Base-by-base conservation (phyloP, 2,113 vertebrate species). In the Megalops atlanticus region DNA sequence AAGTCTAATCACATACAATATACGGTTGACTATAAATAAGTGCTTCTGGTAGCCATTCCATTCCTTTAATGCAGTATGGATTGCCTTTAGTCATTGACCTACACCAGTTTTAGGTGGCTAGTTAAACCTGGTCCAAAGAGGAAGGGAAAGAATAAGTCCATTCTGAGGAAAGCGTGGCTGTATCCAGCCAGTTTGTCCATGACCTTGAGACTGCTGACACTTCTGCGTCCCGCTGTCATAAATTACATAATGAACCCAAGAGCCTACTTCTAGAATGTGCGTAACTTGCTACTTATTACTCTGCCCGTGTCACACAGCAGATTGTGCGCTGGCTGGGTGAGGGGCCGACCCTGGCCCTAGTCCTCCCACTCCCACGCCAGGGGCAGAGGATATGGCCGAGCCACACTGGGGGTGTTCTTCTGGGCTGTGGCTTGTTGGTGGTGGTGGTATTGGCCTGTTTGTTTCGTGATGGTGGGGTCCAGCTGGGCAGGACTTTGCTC, bases 351-450 rank as follows among this genome's bases (percentile, higher is more conserved):
- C 77, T 81, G 77, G 80, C 69, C 86, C 84, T 92, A 94, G 88
- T 95, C 94, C 87, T 95, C 93, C 92, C 88, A 92, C 85, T 95
- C 94, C 87, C 89, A 89, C 78, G 89, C 91, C 85, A 91, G 80
- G 77, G 90, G 88, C 91, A 90, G 92, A 69, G 88, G 88, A 85
- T 90, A 87, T 81, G 87, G 84, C 76, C 84, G 81, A 41, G 78
- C 85, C 75, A 82, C 85, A 74, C 84, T 84, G 31, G 70, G 79
- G 52, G 88, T 78, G 80, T 89, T 90, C 58, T 79, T 86, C 21
- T 81, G 80, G 79, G 77, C 31, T 41, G 80, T 43, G 18, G 81
- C 77, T 70, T 81, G 76, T 43, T 83, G 36, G n/a, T n/a, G n/a
- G n/a, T n/a, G n/a, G n/a, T n/a, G n/a, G n/a, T n/a, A n/a, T 31